These are phyloP conservation scores for Cotesia glomerata DNA, from an alignment of 1,140 invertebrate species.

Conservation along the genomic window DNA sequence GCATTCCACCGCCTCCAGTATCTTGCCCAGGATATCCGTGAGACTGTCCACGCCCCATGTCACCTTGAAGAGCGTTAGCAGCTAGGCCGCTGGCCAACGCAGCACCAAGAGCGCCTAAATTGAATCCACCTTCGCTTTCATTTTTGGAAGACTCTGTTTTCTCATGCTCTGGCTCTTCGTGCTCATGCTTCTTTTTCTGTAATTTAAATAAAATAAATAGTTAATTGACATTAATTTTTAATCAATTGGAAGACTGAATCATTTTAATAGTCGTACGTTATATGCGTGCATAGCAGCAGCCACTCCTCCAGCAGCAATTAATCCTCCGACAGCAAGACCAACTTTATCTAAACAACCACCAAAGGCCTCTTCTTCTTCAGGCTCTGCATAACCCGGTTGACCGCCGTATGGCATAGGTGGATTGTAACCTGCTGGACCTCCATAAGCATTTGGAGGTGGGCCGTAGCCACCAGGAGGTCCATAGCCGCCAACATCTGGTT, in stretches of 20 bases:
- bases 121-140: constrained; percentile 52
- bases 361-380: constrained; percentile 50
- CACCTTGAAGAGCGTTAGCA: constrained; percentile 48
- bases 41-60: constrained; percentile 44
- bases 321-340: constrained; percentile 54
- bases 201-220: constrained; percentile 18
- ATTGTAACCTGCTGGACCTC: constrained; percentile 34
- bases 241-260: not conserved
- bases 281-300: constrained; percentile 56
- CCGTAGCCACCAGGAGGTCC: constrained; percentile 28
- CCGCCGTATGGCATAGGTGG: constrained; percentile 37
- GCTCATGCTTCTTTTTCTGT: constrained; percentile 54
- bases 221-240: not conserved
- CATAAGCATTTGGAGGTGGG: constrained; percentile 29
- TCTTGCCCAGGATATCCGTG: constrained; percentile 48
- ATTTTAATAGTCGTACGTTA: constrained; percentile 39
- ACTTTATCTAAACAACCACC: constrained; percentile 54
- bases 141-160: constrained; percentile 48
- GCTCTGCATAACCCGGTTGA: constrained; percentile 42
- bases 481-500: constrained; percentile 37
- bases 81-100: constrained; percentile 56
- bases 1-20: constrained; percentile 42
- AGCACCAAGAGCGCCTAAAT: constrained; percentile 52
- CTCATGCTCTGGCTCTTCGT: constrained; percentile 46
- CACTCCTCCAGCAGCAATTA: constrained; percentile 58